Percentiles rank a stretch among this genome's conserved stretches.
Conservation (phyloP, 2,888 invertebrate species). For the Gisinianus flammeolus region DNA sequence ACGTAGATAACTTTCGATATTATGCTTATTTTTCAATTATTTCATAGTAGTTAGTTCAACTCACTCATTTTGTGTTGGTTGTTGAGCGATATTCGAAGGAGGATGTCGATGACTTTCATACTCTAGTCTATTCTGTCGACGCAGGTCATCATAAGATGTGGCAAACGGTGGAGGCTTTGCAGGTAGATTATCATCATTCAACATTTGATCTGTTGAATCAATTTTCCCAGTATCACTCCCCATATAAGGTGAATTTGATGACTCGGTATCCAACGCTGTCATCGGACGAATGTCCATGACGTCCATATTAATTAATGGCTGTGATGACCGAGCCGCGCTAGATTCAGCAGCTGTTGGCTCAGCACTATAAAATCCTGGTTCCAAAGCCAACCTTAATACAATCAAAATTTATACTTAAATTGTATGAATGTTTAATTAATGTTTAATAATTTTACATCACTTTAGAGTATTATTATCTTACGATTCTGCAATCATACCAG, state of each 20-base stretch:
- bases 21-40: neutral
- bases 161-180: conserved; percentile 61
- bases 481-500: conserved; percentile 61
- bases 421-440: neutral
- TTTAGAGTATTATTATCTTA: conserved; percentile 16
- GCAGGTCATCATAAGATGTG: conserved; percentile 75
- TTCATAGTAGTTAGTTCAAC: neutral
- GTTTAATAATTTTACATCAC: neutral
- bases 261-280: conserved; percentile 47
- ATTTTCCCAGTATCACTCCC: conserved; percentile 33
- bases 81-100: neutral
- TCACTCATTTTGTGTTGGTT: conserved; percentile 32
- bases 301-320: neutral
- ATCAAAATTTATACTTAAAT: neutral
- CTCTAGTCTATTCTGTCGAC: conserved; percentile 73
- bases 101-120: conserved; percentile 64
- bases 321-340: neutral
- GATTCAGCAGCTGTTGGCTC: conserved; percentile 41
- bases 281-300: conserved; percentile 45
- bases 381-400: conserved; percentile 46
- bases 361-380: conserved; percentile 46
- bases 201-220: conserved; percentile 52
- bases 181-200: conserved; percentile 64
- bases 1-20: neutral
- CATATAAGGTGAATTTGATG: conserved; percentile 20